Evolutionary conservation across 1,140 invertebrate genomes (phyloP).

Genomic region (Drosophila grimshawi): DNA sequence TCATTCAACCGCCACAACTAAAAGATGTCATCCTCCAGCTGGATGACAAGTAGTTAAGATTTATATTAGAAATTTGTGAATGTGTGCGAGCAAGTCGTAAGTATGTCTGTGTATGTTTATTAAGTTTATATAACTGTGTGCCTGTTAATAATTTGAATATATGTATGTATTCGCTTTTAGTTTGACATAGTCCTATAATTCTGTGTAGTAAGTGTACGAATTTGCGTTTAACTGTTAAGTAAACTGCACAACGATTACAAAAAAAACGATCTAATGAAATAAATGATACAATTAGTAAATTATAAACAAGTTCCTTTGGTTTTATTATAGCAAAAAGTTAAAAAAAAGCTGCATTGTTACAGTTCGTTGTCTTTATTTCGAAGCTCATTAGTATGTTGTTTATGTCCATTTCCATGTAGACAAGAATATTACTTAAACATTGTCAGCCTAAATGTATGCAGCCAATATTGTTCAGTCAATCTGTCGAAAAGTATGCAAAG

Average conservation of each 20-base stretch:
- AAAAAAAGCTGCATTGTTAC: neutral
- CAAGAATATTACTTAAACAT: neutral
- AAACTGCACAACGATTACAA: slow-evolving; percentile 70
- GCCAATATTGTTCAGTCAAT: neutral
- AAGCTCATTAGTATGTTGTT: too few species aligned
- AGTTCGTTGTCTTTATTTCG: too few species aligned
- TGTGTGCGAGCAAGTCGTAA: slow-evolving; percentile 18
- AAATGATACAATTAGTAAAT: slow-evolving; percentile 71
- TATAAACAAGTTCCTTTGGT: slow-evolving; percentile 39
- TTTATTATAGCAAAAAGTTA: too few species aligned
- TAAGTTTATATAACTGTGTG: slow-evolving; percentile 2
- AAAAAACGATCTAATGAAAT: slow-evolving; percentile 69
- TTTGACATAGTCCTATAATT: slow-evolving; percentile 44
- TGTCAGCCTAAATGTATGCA: slow-evolving; percentile 15
- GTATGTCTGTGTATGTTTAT: slow-evolving; percentile 25
- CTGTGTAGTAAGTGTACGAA: slow-evolving; percentile 17
- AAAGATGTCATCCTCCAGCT: neutral
- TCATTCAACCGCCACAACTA: slow-evolving; percentile 53
- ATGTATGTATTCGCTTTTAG: slow-evolving; percentile 43
- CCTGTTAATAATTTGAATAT: slow-evolving; percentile 16
- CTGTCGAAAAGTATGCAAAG: neutral
- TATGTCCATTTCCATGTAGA: too few species aligned
- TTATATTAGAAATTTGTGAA: slow-evolving; percentile 19
- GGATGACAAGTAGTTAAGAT: slow-evolving; percentile 27
- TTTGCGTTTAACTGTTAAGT: slow-evolving; percentile 44